These are phyloP conservation scores for Colinus virginianus DNA, from an alignment of 2,113 vertebrate genomes.

Conservation along the genomic window DNA sequence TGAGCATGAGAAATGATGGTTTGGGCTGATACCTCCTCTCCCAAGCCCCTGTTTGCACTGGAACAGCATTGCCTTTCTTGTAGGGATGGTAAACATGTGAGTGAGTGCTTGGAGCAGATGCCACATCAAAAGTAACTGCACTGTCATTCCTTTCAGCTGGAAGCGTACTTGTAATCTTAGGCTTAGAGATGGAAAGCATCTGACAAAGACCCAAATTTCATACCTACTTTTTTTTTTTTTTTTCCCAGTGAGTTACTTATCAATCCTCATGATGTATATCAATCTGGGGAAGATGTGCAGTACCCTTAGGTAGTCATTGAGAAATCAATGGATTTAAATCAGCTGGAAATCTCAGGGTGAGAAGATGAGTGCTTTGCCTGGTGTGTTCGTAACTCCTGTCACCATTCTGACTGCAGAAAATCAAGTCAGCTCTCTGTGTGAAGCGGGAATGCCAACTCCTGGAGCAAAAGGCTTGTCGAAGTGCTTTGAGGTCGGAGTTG, in stretches of 20 bases:
- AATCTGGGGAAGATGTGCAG: not conserved
- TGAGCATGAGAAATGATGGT: not conserved
- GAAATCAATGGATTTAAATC: not conserved
- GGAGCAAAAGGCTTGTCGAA: not conserved
- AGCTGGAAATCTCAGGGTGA: not conserved
- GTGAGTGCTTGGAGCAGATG: not conserved
- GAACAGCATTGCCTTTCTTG: not conserved
- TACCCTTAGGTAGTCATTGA: not conserved
- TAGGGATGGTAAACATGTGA: not conserved
- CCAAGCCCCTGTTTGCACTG: not conserved
- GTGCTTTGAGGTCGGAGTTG: not conserved
- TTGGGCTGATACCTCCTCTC: not conserved
- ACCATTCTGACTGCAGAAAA: not conserved
- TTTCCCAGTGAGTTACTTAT: not conserved
- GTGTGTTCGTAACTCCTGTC: not conserved
- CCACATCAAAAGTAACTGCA: not conserved
- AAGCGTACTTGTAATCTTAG: conserved; percentile 9
- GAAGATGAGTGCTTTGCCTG: not conserved
- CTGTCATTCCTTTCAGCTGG: not conserved
- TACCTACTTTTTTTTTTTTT: not conserved
- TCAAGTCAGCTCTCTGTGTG: not conserved
- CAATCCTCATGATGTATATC: not conserved
- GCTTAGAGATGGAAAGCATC: not conserved
- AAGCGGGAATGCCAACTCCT: not conserved
- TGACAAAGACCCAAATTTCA: not conserved